These are phyloP conservation scores for Atherinomorus stipes DNA, from an alignment of 2,113 vertebrate species.

Conservation along the genomic window DNA sequence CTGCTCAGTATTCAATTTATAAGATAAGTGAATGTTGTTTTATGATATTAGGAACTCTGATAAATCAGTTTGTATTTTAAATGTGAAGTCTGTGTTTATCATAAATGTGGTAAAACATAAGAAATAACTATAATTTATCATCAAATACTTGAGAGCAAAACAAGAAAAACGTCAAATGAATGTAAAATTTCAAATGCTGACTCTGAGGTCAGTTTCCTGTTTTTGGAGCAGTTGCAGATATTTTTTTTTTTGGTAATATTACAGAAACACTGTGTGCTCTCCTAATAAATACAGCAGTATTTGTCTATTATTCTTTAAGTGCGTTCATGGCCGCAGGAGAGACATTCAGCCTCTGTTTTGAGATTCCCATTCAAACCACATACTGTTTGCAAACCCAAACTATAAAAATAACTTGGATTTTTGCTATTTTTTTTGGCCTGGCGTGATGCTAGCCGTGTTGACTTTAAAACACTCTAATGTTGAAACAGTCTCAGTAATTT, in stretches of 20 bases:
- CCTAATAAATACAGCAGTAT: constrained; percentile 37
- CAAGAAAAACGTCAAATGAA: constrained; percentile 11
- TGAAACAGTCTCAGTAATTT: constrained; percentile 32
- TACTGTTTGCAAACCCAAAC: constrained; percentile 22
- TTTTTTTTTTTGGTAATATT: constrained; percentile 16
- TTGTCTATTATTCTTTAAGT: constrained; percentile 43
- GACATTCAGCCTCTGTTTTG: constrained; percentile 21
- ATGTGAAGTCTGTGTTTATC: background rate
- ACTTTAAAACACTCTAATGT: constrained; percentile 31
- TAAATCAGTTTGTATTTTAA: constrained; percentile 3
- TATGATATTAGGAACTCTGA: background rate
- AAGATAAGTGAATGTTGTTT: background rate
- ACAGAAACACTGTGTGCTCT: constrained; percentile 23
- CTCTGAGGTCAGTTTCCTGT: constrained; percentile 21
- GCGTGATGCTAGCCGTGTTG: constrained; percentile 8
- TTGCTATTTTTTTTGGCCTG: constrained; percentile 42
- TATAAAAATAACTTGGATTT: constrained; percentile 41
- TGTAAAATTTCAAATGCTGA: constrained; percentile 19
- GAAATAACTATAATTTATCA: background rate
- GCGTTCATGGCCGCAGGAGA: constrained; percentile 21
- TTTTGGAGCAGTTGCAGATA: constrained; percentile 23
- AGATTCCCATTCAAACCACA: constrained; percentile 44
- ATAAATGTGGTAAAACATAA: background rate
- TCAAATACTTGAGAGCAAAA: background rate
- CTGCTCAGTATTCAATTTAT: background rate